phyloP scores from a whole-genome alignment of 1,140 invertebrate species.

The Solenopsis fugax region DNA sequence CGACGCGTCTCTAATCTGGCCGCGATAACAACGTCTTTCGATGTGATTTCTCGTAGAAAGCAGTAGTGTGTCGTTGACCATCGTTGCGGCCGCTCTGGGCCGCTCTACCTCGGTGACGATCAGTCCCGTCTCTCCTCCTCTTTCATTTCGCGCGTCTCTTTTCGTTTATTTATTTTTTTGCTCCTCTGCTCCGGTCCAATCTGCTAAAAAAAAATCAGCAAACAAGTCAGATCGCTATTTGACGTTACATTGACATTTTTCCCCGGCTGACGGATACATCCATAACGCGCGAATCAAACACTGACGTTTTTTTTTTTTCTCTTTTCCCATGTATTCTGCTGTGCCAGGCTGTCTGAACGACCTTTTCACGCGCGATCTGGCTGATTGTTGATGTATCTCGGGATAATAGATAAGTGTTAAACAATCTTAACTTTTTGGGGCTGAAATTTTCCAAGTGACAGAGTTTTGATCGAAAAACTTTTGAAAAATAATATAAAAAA shows the following conservation, averaged over 20 bases:
- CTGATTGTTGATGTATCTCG: too few relatives aligned
- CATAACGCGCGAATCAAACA: neutral
- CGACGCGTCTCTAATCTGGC: slow-evolving; percentile 67
- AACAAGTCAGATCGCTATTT: neutral
- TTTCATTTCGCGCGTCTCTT: neutral
- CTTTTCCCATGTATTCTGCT: neutral
- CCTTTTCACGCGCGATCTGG: neutral
- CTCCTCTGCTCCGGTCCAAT: neutral
- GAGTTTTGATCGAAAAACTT: neutral
- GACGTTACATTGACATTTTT: neutral
- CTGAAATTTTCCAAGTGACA: too few relatives aligned
- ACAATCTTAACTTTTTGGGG: slow-evolving; percentile 38
- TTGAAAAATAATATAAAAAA: neutral
- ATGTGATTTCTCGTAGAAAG: slow-evolving; percentile 51
- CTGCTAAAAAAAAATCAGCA: neutral
- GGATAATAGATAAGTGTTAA: neutral
- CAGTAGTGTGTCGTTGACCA: slow-evolving; percentile 73
- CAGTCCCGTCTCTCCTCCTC: slow-evolving; percentile 5
- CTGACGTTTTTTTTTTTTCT: neutral
- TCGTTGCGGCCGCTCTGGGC: slow-evolving; percentile 61
- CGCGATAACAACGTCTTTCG: slow-evolving; percentile 72
- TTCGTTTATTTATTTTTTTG: neutral
- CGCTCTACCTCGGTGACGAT: slow-evolving; percentile 65
- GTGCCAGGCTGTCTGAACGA: neutral
- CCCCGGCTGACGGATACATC: neutral